Base-by-base conservation (phyloP, 2,888 invertebrate genomes). In the Harpalus rubripes region DNA sequence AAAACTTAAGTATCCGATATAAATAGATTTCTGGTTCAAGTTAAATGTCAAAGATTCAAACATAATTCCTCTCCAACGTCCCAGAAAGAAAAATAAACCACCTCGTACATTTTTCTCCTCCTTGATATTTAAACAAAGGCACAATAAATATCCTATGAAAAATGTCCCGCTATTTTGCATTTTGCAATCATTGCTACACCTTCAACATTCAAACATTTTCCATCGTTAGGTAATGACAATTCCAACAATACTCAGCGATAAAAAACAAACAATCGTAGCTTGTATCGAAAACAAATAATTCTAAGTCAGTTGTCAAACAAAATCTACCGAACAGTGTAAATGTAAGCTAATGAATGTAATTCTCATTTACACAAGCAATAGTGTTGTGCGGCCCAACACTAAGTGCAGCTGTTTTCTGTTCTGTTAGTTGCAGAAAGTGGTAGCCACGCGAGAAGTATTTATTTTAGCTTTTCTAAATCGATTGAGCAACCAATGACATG, bases 341-440 rank as follows among this genome's bases (percentile, higher is more conserved):
- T 72, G 82, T 58, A 58, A 82, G 72, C 72, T 74, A 74, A 74
- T 74, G 41, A 74, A 74, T 74, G 72, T 74, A 74, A 74, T 41
- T 44, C 72, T 44, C 44, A 74, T 74, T 74, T 74, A 44, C 72
- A 74, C 72, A 74, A 74, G 72, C 72, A 18, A 6, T 15, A 32
- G 63, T 7, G 32, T 32, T 32, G 32, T 41, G 68, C n/a, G 41
- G 72, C 44, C 44, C 12, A 52, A 12, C 44, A 52, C 44, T 39
- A 39, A 32, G 39, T 74, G 8, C n/a, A 26, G 26, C 39, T 68
- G 39, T 10, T 16, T 6, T 16, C 16, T 61, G 61, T 26, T 26
- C 63, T 63, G 12, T 59, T 7, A n/a, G 59, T 59, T 59, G 18
- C 59, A 59, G 59, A 8, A 68, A 41, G 10, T 15, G 41, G 72